A percentile compares a stretch with the other conserved stretches of the same genome.
Conservation (phyloP, 2,888 invertebrate species). For the Cerastis leucographa region DNA sequence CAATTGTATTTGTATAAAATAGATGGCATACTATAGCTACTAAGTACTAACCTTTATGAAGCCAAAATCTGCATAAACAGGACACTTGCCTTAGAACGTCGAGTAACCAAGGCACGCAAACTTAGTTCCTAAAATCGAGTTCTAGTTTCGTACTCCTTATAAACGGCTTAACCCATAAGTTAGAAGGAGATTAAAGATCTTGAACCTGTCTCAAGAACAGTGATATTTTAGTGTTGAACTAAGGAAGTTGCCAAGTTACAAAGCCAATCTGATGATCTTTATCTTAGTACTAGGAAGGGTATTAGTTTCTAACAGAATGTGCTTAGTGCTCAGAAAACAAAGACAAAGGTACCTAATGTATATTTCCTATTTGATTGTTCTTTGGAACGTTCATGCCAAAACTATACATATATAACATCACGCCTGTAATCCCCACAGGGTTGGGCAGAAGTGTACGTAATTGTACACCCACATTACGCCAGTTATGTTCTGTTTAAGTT, state of each 20-base stretch:
- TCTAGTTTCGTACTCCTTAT: slow-evolving; percentile 45
- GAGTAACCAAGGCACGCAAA: slow-evolving; percentile 17
- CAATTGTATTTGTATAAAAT: neutral
- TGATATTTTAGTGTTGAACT: slow-evolving; percentile 45
- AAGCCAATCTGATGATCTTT: slow-evolving; percentile 44
- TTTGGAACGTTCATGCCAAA: too few relatives aligned
- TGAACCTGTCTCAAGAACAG: slow-evolving; percentile 52
- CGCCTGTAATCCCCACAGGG: too few relatives aligned
- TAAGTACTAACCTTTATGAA: neutral
- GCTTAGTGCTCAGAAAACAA: neutral
- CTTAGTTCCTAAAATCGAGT: slow-evolving; percentile 41
- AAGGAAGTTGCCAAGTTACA: slow-evolving; percentile 36
- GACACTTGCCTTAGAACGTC: slow-evolving; percentile 11
- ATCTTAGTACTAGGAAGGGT: slow-evolving; percentile 15
- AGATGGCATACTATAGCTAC: neutral
- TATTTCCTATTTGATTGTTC: neutral
- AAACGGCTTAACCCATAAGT: slow-evolving; percentile 53
- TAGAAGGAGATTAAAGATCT: slow-evolving; percentile 55
- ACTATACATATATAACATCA: too few relatives aligned
- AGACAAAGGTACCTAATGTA: neutral
- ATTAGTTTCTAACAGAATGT: slow-evolving; percentile 17
- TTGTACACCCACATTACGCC: too few relatives aligned
- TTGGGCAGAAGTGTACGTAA: too few relatives aligned
- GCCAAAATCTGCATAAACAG: slow-evolving; percentile 37
- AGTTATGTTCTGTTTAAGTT: too few relatives aligned